Percentiles rank a stretch among this genome's conserved stretches.
Evolutionary conservation across 2,888 invertebrate species (phyloP).

Genomic region (Tiliacea aurago): DNA sequence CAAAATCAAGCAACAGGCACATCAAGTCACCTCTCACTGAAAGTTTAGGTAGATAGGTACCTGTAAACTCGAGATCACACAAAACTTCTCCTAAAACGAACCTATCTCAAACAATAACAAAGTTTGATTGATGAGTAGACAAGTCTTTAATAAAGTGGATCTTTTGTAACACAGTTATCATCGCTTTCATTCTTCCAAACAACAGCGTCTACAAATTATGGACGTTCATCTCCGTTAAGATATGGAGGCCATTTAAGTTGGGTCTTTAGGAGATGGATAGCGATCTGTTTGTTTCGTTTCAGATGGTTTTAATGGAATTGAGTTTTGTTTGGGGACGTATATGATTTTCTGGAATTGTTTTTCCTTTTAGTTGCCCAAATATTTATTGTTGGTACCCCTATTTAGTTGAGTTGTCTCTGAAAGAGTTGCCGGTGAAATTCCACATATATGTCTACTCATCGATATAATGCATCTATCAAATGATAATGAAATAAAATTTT

Average conservation of each 20-base stretch:
- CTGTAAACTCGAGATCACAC: conserved; percentile 8
- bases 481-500: too few relatives aligned
- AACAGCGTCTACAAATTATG: conserved; percentile 57
- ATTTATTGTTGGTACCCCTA: background rate
- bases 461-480: background rate
- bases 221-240: conserved; percentile 41
- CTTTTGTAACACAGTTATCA: conserved; percentile 59
- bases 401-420: background rate
- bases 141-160: conserved; percentile 56
- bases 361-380: conserved; percentile 4
- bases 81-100: conserved; percentile 16
- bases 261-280: conserved; percentile 42
- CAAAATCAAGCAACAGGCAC: background rate
- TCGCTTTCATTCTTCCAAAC: conserved; percentile 35
- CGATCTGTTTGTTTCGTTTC: conserved; percentile 53
- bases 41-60: conserved; percentile 1
- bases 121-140: conserved; percentile 59
- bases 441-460: background rate
- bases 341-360: conserved; percentile 24
- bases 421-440: background rate
- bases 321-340: conserved; percentile 21
- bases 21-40: background rate
- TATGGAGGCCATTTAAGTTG: conserved; percentile 51
- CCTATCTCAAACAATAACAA: conserved; percentile 46
- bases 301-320: conserved; percentile 33